A percentile compares a stretch with the other conserved stretches of the same genome.
Evolutionary conservation across 2,888 invertebrate species (phyloP).

Genomic region (Drosophila limbata): DNA sequence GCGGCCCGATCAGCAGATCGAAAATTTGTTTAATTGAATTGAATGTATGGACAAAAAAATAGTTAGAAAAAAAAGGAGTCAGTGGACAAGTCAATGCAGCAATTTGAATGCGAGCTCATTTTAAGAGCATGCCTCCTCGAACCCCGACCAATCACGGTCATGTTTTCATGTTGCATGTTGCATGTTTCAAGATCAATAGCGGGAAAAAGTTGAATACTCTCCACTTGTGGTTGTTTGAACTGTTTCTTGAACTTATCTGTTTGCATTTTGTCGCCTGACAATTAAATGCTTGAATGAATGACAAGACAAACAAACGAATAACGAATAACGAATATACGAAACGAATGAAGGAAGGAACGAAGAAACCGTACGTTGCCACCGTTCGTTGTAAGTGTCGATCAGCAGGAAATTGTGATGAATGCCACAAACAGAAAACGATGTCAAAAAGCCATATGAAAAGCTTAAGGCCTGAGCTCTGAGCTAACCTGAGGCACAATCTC

Average conservation of each 20-base stretch:
- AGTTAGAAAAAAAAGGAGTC: constrained; percentile 32
- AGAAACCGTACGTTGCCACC: constrained; percentile 28
- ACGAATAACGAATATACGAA: constrained; percentile 29
- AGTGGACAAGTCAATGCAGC: constrained; percentile 76
- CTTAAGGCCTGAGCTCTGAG: constrained; percentile 19
- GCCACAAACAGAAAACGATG: constrained; percentile 51
- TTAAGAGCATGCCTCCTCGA: constrained; percentile 42
- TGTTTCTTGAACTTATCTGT: constrained; percentile 73
- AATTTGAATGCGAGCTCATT: constrained; percentile 79
- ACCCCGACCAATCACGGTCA: constrained; percentile 57
- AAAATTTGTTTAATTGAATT: constrained; percentile 77
- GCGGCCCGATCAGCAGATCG: constrained; percentile 54
- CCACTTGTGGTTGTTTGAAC: constrained; percentile 55
- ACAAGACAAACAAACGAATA: constrained; percentile 66
- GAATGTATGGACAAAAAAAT: constrained; percentile 64
- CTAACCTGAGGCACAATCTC: constrained; percentile 24
- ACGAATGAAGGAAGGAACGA: constrained; percentile 27
- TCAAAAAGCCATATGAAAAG: constrained; percentile 62
- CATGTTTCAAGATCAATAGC: constrained; percentile 66
- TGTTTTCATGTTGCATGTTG: constrained; percentile 62
- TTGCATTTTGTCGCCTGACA: constrained; percentile 79
- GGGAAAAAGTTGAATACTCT: constrained; percentile 56
- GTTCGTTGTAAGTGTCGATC: constrained; percentile 69
- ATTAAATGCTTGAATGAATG: constrained; percentile 77
- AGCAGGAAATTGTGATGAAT: constrained; percentile 66